Conservation (phyloP, 2,888 invertebrate species). For the Stenotaenia linearis region DNA sequence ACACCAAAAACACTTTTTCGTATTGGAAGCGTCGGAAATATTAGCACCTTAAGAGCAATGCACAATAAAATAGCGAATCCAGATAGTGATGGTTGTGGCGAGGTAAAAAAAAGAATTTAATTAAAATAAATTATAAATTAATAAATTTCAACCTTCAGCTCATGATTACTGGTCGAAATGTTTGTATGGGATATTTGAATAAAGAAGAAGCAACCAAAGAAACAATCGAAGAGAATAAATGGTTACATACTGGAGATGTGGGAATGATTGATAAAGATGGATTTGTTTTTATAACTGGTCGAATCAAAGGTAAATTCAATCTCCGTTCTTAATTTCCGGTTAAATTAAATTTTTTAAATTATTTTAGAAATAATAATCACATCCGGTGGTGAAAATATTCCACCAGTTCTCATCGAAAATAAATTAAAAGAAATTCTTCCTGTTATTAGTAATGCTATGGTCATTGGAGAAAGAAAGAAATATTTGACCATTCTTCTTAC, state of each 20-base stretch:
- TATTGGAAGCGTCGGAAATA: not conserved
- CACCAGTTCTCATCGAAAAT: not conserved
- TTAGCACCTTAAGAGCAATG: too few species aligned
- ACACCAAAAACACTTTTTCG: not conserved
- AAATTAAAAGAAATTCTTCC: not conserved
- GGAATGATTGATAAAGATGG: conserved; percentile 71
- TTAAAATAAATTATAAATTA: not conserved
- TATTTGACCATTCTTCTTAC: not conserved
- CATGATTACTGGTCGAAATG: conserved; percentile 75
- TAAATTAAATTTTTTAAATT: not conserved
- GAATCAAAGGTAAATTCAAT: conserved; percentile 52
- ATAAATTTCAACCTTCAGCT: not conserved
- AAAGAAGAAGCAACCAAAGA: conserved; percentile 69
- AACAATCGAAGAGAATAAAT: conserved; percentile 68
- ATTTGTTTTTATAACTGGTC: conserved; percentile 68
- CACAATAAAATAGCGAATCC: not conserved
- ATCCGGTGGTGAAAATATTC: not conserved
- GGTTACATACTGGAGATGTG: conserved; percentile 83
- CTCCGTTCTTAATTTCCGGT: too few species aligned
- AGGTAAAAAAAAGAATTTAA: not conserved
- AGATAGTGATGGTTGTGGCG: not conserved
- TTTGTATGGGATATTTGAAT: conserved; percentile 86
- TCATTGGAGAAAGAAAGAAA: not conserved
- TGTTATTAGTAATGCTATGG: not conserved
- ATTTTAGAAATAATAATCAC: not conserved